Evolutionary conservation across 2,797 vertebrate genomes (phyloP).

Genomic region (Tenualosa ilisha): DNA sequence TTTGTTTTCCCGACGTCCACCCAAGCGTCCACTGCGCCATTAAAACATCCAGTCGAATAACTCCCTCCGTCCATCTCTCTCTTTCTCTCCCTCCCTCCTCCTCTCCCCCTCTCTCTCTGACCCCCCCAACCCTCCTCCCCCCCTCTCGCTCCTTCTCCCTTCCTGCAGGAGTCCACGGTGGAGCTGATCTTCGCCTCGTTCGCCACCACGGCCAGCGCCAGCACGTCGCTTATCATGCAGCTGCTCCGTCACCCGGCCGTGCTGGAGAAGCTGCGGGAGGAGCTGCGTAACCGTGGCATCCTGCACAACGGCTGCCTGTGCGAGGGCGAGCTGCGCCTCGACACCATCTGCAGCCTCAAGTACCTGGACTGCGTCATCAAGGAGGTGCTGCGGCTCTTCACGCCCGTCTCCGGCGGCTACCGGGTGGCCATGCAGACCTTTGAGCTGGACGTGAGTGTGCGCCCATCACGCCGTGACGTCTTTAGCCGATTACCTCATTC

Average conservation of each 20-base stretch:
- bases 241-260: constrained; percentile 88
- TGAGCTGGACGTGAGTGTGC: constrained; percentile 89
- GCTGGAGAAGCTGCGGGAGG: constrained; percentile 90
- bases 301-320: constrained; percentile 90
- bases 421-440: constrained; percentile 96
- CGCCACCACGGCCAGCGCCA: constrained; percentile 92
- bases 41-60: constrained; percentile 14
- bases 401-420: constrained; percentile 93
- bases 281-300: constrained; percentile 84
- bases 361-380: constrained; percentile 98
- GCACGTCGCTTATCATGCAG: constrained; percentile 96
- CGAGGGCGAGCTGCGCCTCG: constrained; percentile 85
- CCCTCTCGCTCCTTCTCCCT: background rate
- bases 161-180: constrained; percentile 80
- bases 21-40: constrained; percentile 16
- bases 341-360: constrained; percentile 83
- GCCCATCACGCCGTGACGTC: background rate
- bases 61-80: background rate
- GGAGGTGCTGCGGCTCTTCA: constrained; percentile 94
- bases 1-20: constrained; percentile 20
- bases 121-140: background rate
- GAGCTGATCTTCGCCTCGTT: constrained; percentile 96
- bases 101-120: background rate
- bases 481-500: too few species aligned
- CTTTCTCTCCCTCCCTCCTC: background rate